These are phyloP conservation scores for Nesospiza acunhae DNA, from an alignment of 2,113 vertebrate species.

Conservation along the genomic window DNA sequence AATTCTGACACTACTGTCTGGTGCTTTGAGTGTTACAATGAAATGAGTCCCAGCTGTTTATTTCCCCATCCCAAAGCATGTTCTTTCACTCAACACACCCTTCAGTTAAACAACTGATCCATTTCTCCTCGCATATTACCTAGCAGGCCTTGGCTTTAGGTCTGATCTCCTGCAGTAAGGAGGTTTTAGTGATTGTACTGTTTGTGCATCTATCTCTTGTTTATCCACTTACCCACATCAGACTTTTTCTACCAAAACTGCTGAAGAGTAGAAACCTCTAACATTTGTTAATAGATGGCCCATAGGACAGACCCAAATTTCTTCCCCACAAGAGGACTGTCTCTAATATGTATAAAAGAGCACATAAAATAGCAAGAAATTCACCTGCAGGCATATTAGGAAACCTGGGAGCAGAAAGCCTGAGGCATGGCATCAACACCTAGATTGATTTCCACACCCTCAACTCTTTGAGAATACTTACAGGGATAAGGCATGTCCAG, in stretches of 20 bases:
- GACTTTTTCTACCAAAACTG: background rate
- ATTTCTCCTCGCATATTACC: background rate
- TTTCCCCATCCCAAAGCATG: background rate
- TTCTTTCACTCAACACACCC: background rate
- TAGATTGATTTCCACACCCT: background rate
- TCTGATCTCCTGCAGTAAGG: background rate
- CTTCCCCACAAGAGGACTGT: background rate
- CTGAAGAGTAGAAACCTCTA: background rate
- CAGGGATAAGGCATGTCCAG: background rate
- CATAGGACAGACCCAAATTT: background rate
- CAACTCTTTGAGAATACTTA: background rate
- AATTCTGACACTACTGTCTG: conserved; percentile 47
- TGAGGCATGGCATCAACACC: background rate
- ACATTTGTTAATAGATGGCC: background rate
- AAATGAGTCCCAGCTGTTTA: conserved; percentile 12
- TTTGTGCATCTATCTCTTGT: background rate
- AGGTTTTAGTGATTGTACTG: background rate
- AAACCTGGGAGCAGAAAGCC: background rate
- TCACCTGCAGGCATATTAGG: background rate
- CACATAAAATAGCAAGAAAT: background rate
- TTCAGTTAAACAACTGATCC: background rate
- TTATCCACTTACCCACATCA: background rate
- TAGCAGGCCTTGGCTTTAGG: background rate
- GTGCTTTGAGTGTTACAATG: background rate
- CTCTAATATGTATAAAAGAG: background rate